These are phyloP conservation scores for Nymphalis urticae DNA, from an alignment of 2,888 invertebrate genomes.

Conservation along the genomic window DNA sequence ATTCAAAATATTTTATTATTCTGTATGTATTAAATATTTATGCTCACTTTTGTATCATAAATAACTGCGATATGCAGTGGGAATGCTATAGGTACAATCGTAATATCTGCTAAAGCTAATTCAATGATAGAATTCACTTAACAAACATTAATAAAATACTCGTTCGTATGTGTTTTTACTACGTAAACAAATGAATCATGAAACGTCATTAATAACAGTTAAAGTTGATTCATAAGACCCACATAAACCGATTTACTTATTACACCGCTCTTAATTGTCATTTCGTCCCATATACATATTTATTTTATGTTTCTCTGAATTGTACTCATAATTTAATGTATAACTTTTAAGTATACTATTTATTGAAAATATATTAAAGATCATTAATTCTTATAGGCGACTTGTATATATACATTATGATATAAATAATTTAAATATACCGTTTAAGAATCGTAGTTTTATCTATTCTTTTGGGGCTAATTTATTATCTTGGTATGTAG, in stretches of 20 bases:
- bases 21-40: too few relatives aligned
- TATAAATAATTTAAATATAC: too few relatives aligned
- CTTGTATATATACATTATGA: too few relatives aligned
- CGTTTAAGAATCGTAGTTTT: too few relatives aligned
- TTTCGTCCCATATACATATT: background rate
- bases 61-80: background rate
- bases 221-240: conserved; percentile 11
- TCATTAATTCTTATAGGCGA: too few relatives aligned
- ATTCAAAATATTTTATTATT: too few relatives aligned
- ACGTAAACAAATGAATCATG: conserved; percentile 7
- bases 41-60: too few relatives aligned
- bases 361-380: background rate
- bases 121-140: conserved; percentile 2
- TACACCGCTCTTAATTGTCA: background rate
- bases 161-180: background rate
- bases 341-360: background rate
- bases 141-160: background rate
- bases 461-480: too few relatives aligned
- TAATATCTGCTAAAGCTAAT: background rate
- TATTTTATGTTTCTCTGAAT: conserved; percentile 3
- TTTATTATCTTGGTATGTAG: too few relatives aligned
- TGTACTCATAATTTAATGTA: background rate
- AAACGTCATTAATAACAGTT: background rate
- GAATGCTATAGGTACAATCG: background rate
- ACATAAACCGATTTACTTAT: conserved; percentile 5